Base-by-base conservation (phyloP, 92 coral and sea anemone genomes). In the Palythoa heliodiscus region DNA sequence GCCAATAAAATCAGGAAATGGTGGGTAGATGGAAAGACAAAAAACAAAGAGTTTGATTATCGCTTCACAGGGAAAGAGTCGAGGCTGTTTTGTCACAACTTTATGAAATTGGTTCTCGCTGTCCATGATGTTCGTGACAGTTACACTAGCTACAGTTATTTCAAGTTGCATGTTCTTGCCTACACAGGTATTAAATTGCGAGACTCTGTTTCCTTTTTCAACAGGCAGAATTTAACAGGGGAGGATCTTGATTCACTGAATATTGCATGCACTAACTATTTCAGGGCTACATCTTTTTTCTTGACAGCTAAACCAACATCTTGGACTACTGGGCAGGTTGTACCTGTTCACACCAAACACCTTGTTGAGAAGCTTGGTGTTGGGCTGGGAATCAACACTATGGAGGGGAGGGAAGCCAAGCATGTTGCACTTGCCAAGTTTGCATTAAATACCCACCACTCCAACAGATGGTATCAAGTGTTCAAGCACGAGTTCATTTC, bases 131-230 rank as follows among this genome's bases (percentile, higher is more conserved):
- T 67, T 8, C 57, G 70, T 25, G 89, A 86, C 53, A 52, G 55
- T 37, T 6, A 52, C 37, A 29, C 20, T 47, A 76, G 79, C 29
- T 24, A 53, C 68, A 72, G n/a, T 57, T 81, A 58, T 78, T 90
- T 74, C 61, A 75, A 78, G 64, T 75, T 90, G 29, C 93, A 90
- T 70, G 87, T 77, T 10, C 81, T 90, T 90, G 91, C 93, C 5
- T 87, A 7, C 88, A 82, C 85, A 75, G 87, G 66, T 22, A 71
- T 90, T 20, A 87, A 84, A 25, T 63, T 87, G 39, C 78, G 83
- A 78, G 82, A 90, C 79, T 50, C 88, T 81, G 86, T 87, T 63
- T 90, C 91, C 43, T 83, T 87, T 43, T 89, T 88, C 86, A 87
- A 86, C 78, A 91, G 87, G 86, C 71, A 83, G 68, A 43, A 75